These are phyloP conservation scores for Drosophila tristis DNA, from an alignment of 1,140 invertebrate species.

Conservation along the genomic window DNA sequence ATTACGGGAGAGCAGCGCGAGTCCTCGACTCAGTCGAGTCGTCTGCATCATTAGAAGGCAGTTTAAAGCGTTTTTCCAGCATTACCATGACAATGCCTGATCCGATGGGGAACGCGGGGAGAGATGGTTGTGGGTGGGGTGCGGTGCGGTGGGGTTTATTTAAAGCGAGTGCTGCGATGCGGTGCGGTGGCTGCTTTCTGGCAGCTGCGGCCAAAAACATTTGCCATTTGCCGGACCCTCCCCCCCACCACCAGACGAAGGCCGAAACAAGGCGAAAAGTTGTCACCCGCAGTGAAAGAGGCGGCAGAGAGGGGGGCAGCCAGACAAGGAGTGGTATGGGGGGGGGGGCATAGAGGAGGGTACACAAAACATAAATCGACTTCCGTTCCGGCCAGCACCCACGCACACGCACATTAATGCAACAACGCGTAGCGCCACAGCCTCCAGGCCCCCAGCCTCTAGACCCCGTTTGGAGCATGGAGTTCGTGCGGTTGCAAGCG, in stretches of 20 bases:
- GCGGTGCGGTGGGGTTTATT: not conserved
- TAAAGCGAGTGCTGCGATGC: too few species aligned
- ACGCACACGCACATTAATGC: slow-evolving; percentile 69
- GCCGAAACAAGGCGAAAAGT: slow-evolving; percentile 22
- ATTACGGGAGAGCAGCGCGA: slow-evolving; percentile 3
- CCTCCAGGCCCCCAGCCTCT: not conserved
- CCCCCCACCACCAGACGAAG: too few species aligned
- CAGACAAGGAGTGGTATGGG: too few species aligned
- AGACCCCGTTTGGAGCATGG: not conserved
- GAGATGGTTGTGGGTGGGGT: not conserved
- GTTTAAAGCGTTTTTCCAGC: slow-evolving; percentile 58
- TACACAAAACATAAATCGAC: slow-evolving; percentile 64
- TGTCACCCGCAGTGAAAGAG: slow-evolving; percentile 44
- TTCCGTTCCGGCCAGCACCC: slow-evolving; percentile 47
- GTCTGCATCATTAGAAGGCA: slow-evolving; percentile 50
- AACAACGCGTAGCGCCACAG: slow-evolving; percentile 45
- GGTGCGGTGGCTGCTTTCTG: slow-evolving; percentile 8
- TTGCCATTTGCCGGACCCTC: slow-evolving; percentile 24
- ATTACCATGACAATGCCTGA: slow-evolving; percentile 50
- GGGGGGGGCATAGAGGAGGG: not conserved
- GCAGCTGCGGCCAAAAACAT: slow-evolving; percentile 51
- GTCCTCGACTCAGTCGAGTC: slow-evolving; percentile 10
- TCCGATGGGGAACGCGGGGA: too few species aligned
- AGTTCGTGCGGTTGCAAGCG: slow-evolving; percentile 71
- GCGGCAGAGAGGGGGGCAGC: not conserved